Evolutionary conservation across 2,888 invertebrate species (phyloP).

Genomic region (Odontomyia ornata): DNA sequence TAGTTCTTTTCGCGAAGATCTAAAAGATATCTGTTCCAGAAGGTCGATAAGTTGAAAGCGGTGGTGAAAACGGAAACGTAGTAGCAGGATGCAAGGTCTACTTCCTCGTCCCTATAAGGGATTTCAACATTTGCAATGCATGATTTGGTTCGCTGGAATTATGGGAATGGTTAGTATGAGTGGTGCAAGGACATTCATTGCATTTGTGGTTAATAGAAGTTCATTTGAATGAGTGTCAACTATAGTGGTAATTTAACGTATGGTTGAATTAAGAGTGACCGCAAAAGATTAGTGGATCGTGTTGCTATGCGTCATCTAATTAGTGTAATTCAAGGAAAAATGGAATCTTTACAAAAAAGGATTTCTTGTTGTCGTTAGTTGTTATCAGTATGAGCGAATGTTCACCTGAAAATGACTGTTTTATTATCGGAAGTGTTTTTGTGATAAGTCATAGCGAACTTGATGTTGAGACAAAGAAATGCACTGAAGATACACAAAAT

Average conservation of each 20-base stretch:
- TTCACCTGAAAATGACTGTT: not conserved
- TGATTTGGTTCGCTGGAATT: conserved; percentile 51
- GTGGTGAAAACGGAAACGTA: not conserved
- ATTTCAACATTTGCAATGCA: conserved; percentile 45
- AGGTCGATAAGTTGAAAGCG: not conserved
- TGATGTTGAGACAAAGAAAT: not conserved
- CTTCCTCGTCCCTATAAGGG: conserved; percentile 17
- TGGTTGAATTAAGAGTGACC: too few relatives aligned
- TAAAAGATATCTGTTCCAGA: conserved; percentile 29
- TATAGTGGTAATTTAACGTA: too few relatives aligned
- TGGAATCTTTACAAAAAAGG: too few relatives aligned
- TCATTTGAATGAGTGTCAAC: too few relatives aligned
- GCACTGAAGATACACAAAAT: not conserved
- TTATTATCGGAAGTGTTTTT: not conserved
- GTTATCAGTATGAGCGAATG: not conserved
- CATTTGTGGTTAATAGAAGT: too few relatives aligned
- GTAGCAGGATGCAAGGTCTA: not conserved
- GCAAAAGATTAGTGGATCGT: too few relatives aligned
- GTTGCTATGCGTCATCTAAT: too few relatives aligned
- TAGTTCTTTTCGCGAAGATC: conserved; percentile 30
- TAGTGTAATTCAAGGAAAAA: too few relatives aligned
- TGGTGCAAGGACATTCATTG: too few relatives aligned
- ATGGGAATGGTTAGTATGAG: conserved; percentile 51
- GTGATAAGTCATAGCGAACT: not conserved
- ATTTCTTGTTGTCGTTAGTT: too few relatives aligned